These are phyloP conservation scores for Sitophilus oryzae DNA, from an alignment of 1,140 invertebrate species.

Conservation along the genomic window DNA sequence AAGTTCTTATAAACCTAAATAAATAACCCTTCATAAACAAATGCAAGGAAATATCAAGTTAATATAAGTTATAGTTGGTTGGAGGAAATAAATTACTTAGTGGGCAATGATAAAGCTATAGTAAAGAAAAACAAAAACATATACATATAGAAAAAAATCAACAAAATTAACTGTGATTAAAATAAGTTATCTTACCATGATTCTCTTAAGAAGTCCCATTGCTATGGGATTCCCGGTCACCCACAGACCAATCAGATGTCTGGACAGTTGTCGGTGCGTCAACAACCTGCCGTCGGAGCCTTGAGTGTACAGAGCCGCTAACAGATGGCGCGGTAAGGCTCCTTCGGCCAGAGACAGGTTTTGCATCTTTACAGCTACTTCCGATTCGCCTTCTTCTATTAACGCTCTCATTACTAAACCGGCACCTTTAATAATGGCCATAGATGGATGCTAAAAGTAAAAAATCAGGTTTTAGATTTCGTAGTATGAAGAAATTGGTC, in stretches of 20 bases:
- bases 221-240: conserved; percentile 90
- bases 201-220: conserved; percentile 79
- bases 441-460: conserved; percentile 77
- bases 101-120: too few species aligned
- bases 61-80: too few species aligned
- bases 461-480: too few species aligned
- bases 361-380: conserved; percentile 92
- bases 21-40: too few species aligned
- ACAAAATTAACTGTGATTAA: too few species aligned
- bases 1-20: too few species aligned
- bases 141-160: not conserved
- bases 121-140: too few species aligned
- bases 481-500: too few species aligned
- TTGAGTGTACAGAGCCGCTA: conserved; percentile 83
- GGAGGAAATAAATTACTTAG: too few species aligned
- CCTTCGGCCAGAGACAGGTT: conserved; percentile 93
- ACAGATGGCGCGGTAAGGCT: conserved; percentile 88
- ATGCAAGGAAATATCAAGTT: too few species aligned
- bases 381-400: conserved; percentile 91
- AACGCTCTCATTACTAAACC: conserved; percentile 95
- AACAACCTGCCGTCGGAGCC: conserved; percentile 70
- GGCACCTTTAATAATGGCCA: conserved; percentile 96
- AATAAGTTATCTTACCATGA: conserved; percentile 75
- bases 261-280: conserved; percentile 84
- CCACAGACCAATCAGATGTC: conserved; percentile 97